phyloP scores from a whole-genome alignment of 2,797 vertebrate genomes.

The Scyliorhinus canicula region DNA sequence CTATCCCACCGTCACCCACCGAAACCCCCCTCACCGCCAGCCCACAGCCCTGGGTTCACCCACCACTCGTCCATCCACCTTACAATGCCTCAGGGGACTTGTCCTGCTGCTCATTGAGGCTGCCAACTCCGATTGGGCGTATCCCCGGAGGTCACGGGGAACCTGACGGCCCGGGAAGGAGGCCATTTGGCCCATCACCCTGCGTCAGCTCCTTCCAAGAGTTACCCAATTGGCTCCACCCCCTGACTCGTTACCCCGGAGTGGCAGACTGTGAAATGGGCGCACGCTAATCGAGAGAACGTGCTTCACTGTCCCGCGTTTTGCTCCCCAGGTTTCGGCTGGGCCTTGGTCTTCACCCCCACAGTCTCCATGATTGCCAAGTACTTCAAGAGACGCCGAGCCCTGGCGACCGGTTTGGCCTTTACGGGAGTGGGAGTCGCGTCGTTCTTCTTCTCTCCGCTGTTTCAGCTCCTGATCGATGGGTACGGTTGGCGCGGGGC shows the following conservation, averaged over 20 bases:
- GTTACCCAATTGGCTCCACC: background rate
- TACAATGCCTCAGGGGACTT: background rate
- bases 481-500: slow-evolving; percentile 54
- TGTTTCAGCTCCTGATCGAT: slow-evolving; percentile 50
- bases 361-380: slow-evolving; percentile 46
- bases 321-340: slow-evolving; percentile 47
- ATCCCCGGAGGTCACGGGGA: background rate
- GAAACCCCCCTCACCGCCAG: too few relatives aligned
- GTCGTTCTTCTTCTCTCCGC: slow-evolving; percentile 47
- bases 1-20: background rate
- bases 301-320: background rate
- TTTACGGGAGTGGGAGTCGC: slow-evolving; percentile 51
- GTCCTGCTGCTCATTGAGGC: background rate
- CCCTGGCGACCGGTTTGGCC: slow-evolving; percentile 50
- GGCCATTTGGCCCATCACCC: too few relatives aligned
- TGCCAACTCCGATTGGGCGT: background rate
- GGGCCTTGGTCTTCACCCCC: slow-evolving; percentile 53
- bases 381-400: slow-evolving; percentile 49
- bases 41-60: background rate
- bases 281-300: background rate
- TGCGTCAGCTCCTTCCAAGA: background rate
- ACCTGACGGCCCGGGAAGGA: background rate
- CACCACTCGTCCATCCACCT: background rate
- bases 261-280: background rate
- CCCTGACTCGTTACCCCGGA: too few relatives aligned